These are phyloP conservation scores for Melanotus villosus DNA, from an alignment of 2,888 invertebrate species.

Conservation along the genomic window DNA sequence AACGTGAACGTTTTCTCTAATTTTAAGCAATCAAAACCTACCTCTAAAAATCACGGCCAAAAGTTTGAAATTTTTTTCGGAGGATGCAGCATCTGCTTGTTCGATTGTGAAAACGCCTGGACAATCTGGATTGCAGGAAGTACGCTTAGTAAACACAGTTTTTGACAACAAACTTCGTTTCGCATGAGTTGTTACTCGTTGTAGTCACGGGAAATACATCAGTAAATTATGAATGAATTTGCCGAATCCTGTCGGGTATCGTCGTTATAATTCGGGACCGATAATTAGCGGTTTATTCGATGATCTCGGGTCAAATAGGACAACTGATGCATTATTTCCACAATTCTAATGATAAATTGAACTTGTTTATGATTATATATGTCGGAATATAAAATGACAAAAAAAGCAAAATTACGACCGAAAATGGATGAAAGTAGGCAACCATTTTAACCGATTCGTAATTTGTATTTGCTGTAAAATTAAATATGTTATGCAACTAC, in stretches of 20 bases:
- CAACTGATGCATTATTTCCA: constrained; percentile 44
- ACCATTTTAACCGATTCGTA: too few relatives aligned
- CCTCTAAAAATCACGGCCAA: background rate
- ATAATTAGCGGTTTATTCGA: constrained; percentile 46
- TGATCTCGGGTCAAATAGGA: constrained; percentile 48
- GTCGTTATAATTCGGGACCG: constrained; percentile 42
- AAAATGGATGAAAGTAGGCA: too few relatives aligned
- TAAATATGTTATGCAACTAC: too few relatives aligned
- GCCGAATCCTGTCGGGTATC: constrained; percentile 34
- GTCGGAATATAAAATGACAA: too few relatives aligned
- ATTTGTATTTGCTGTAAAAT: too few relatives aligned
- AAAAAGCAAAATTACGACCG: too few relatives aligned
- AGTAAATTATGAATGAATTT: constrained; percentile 50
- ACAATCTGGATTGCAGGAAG: constrained; percentile 49
- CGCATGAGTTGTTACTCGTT: constrained; percentile 49
- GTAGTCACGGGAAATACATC: constrained; percentile 48
- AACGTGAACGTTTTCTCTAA: too few relatives aligned
- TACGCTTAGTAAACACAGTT: constrained; percentile 51
- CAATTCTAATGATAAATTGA: constrained; percentile 39
- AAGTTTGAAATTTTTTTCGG: constrained; percentile 1
- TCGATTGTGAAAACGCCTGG: constrained; percentile 47
- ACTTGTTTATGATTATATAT: constrained; percentile 12
- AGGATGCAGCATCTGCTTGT: constrained; percentile 25
- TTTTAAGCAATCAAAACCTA: too few relatives aligned
- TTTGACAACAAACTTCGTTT: constrained; percentile 51